Base-by-base conservation (phyloP, 1,140 invertebrate genomes). In the Drosophila takahashii region DNA sequence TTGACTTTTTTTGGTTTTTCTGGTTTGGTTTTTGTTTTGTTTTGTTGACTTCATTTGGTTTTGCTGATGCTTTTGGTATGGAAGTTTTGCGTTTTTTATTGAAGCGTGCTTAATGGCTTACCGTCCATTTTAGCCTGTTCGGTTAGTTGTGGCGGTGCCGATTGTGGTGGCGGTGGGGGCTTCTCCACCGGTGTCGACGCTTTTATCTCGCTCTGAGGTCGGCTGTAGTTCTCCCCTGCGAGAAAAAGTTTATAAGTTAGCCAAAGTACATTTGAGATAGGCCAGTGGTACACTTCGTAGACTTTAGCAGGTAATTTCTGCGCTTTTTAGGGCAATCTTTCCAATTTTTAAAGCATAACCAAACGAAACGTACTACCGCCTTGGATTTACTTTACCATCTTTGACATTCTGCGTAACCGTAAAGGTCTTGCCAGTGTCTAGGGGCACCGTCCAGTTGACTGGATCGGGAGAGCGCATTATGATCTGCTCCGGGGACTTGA, bases 401-500 rank as follows among this genome's bases (percentile, higher is more conserved):
- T 95, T 95, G 75, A 97, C 96, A 93, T 97, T 97, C 93, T 97
- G 97, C 36, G 97, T 97, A 73, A 97, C 97, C 44, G 97, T 97
- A 92, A 98, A 97, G 7, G 96, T 97, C 93, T 97, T 97, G 66
- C 97, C 97, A 64, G 97, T 98, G 92, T 98, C 97, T 74, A 98
- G 94, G 48, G 97, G 97, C 59, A 98, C 97, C 18, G 97, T 98
- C 97, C 97, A 98, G 92, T 98, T 98, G 81, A 98, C 97, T 53
- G 97, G 96, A 92, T 97, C 97, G 6, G 97, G 97, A 9, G 96
- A 97, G 51, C 96, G 95, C 95, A 98, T 96, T 81, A 97, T 95
- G 93, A 97, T 96, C 91, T 98, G 97, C 92, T 98, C 97, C 6
- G 97, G 97, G 2, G 97, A 98, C 93, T 98, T 98, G 56, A 98